These are phyloP conservation scores for Leptinotarsa juncta DNA, from an alignment of 2,888 invertebrate species.

Conservation along the genomic window DNA sequence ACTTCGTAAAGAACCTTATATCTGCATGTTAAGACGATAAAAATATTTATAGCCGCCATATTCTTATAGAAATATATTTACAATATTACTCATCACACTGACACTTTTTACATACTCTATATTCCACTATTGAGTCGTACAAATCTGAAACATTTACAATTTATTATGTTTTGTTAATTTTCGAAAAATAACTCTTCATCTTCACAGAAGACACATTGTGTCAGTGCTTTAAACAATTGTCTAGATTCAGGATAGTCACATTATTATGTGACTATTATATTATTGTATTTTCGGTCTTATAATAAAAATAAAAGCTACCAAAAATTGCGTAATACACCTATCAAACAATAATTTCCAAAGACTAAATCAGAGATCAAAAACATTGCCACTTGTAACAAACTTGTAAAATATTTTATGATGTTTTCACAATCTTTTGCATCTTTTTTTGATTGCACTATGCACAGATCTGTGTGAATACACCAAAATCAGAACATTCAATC, in stretches of 20 bases:
- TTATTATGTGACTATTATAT: slow-evolving; percentile 34
- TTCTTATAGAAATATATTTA: slow-evolving; percentile 61
- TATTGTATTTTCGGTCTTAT: slow-evolving; percentile 41
- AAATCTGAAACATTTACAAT: slow-evolving; percentile 22
- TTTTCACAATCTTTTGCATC: slow-evolving; percentile 37
- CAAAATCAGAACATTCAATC: slow-evolving; percentile 35
- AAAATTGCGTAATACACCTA: slow-evolving; percentile 48
- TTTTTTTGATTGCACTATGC: slow-evolving; percentile 52
- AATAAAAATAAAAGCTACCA: slow-evolving; percentile 49
- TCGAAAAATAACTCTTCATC: slow-evolving; percentile 46
- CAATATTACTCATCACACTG: slow-evolving; percentile 61
- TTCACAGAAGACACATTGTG: slow-evolving; percentile 61
- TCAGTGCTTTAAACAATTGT: slow-evolving; percentile 43
- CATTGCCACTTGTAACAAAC: slow-evolving; percentile 63
- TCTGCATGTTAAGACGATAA: slow-evolving; percentile 58
- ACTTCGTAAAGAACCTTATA: slow-evolving; percentile 58
- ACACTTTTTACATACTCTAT: slow-evolving; percentile 51
- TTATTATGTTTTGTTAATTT: slow-evolving; percentile 41
- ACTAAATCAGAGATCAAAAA: slow-evolving; percentile 63
- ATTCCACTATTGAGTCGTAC: slow-evolving; percentile 36
- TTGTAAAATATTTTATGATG: slow-evolving; percentile 38
- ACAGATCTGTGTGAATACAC: slow-evolving; percentile 40
- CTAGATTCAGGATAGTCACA: slow-evolving; percentile 46
- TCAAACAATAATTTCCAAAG: slow-evolving; percentile 45
- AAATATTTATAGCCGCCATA: slow-evolving; percentile 64